A percentile compares a stretch with the other conserved stretches of the same genome.
phyloP scores from a whole-genome alignment of 2,113 vertebrate species.

The Riparia riparia region DNA sequence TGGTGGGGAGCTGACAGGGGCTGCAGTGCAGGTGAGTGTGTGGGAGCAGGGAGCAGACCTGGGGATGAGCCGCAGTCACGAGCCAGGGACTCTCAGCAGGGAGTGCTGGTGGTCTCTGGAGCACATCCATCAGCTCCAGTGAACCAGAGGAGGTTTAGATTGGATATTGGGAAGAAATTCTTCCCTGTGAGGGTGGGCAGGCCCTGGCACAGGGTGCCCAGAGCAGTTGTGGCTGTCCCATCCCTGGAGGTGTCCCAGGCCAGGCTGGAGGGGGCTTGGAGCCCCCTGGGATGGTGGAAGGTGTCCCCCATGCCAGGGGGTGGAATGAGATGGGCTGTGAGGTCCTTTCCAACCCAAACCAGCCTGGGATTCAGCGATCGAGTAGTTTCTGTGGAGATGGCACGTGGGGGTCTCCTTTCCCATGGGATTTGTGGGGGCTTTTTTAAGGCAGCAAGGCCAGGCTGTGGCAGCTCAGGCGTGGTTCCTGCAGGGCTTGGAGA shows the following conservation, averaged over 20 bases:
- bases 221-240: neutral
- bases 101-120: neutral
- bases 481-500: neutral
- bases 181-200: fast-evolving
- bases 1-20: slow-evolving; percentile 19
- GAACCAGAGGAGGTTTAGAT: neutral
- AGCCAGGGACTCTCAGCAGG: neutral
- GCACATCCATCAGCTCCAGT: neutral
- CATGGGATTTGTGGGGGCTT: neutral
- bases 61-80: neutral
- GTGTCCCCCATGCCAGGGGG: neutral
- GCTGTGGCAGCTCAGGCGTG: neutral
- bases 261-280: fast-evolving
- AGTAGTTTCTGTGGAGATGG: neutral
- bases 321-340: fast-evolving
- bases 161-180: neutral
- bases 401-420: neutral
- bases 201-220: neutral
- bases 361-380: fast-evolving
- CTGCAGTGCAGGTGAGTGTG: neutral
- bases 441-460: neutral
- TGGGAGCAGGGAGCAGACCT: neutral
- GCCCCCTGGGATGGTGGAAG: fast-evolving
- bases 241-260: fast-evolving
- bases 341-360: neutral